Conservation (phyloP, 1,140 invertebrate species). For the Camponotus floridanus region DNA sequence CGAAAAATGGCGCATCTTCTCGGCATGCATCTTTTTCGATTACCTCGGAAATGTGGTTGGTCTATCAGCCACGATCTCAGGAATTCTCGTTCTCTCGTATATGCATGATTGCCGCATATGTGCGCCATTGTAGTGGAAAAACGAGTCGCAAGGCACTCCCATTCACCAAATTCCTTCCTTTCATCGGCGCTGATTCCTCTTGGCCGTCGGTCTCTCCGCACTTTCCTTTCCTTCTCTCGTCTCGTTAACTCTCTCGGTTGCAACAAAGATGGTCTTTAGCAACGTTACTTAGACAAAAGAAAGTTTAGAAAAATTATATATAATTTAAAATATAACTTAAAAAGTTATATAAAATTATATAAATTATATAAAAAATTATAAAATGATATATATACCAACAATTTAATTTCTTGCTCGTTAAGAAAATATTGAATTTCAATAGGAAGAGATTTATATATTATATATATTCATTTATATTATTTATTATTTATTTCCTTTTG, state of each 20-base stretch:
- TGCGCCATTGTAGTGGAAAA: constrained; percentile 68
- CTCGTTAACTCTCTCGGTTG: constrained; percentile 8
- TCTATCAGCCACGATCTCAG: constrained; percentile 57
- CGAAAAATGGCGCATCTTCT: not conserved
- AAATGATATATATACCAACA: not conserved
- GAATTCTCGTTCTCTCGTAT: constrained; percentile 57
- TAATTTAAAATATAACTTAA: not conserved
- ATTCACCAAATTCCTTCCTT: constrained; percentile 84
- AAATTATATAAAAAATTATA: not conserved
- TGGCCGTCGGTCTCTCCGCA: constrained; percentile 64
- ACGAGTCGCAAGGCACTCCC: constrained; percentile 80
- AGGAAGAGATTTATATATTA: not conserved
- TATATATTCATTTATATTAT: not conserved
- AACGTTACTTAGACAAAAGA: not conserved
- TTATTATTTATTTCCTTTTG: not conserved
- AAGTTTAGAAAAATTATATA: not conserved
- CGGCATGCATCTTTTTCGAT: constrained; percentile 60
- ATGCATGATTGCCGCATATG: constrained; percentile 27
- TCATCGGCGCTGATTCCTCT: constrained; percentile 78
- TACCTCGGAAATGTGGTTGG: constrained; percentile 55
- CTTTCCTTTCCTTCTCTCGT: constrained; percentile 47
- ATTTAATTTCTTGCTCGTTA: not conserved
- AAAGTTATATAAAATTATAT: too few relatives aligned
- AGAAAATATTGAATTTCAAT: not conserved
- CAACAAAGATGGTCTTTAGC: not conserved